Evolutionary conservation across 2,113 vertebrate genomes (phyloP).

Genomic region (Catharus minimus): DNA sequence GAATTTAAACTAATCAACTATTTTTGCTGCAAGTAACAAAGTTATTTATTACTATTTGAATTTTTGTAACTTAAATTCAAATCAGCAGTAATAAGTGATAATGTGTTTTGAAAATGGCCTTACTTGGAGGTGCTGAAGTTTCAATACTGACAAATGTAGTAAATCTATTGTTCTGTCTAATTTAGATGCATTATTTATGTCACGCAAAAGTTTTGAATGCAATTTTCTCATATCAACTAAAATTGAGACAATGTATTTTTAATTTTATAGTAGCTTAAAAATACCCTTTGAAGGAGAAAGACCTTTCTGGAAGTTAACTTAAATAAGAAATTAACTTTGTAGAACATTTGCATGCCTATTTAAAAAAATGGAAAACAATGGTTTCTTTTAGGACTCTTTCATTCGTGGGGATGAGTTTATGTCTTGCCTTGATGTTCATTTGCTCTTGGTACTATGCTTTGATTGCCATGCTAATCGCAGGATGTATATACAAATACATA

Average conservation of each 20-base stretch:
- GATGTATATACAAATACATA: constrained; percentile 98
- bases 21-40: not conserved
- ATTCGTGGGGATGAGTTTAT: constrained; percentile 96
- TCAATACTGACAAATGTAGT: not conserved
- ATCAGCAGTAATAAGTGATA: not conserved
- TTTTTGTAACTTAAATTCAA: not conserved
- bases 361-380: constrained; percentile 44
- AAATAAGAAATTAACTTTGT: constrained; percentile 19
- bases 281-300: not conserved
- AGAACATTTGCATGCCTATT: constrained; percentile 28
- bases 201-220: not conserved
- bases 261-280: not conserved
- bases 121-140: not conserved
- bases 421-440: constrained; percentile 96
- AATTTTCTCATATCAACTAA: not conserved
- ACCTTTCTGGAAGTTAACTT: not conserved
- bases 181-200: not conserved
- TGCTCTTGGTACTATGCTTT: constrained; percentile 96
- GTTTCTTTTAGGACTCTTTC: constrained; percentile 86
- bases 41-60: not conserved
- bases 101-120: not conserved
- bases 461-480: constrained; percentile 89
- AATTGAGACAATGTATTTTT: not conserved
- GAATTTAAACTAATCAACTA: not conserved
- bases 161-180: not conserved